Base-by-base conservation (phyloP, 2,113 vertebrate species). In the Pedionomus torquatus region DNA sequence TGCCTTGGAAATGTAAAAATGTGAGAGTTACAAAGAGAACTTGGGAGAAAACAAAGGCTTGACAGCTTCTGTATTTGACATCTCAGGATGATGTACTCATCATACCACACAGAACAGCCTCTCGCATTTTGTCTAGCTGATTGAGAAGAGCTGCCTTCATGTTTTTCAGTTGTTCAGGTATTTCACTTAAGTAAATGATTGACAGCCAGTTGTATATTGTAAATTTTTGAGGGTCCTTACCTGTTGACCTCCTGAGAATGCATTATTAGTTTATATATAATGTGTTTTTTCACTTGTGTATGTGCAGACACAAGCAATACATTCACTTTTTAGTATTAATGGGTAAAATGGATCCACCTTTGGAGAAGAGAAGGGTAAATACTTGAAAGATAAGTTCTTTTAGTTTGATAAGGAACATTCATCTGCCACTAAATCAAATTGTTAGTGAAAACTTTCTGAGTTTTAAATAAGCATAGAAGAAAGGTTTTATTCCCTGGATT, bases 111-210 rank as follows among this genome's bases (percentile, higher is more conserved):
- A 49, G 39, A 82, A 13, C 17, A 13, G 33, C 39, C 19, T 51
- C 10, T 61, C 0, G 0, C 5, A 1, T 74, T 51, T 83, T 49
- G 20, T 28, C 6, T 44, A 3, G 18, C n/a, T 15, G 18, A 12
- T 1, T 43, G 63, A 64, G 48, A 51, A 55, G 6, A 83, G 26
- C 48, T 74, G 14, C 15, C 24, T 28, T 76, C 25, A 20, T 12
- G 6, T 15, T 20, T 39, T 66, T 48, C 5, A 55, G 18, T 15
- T 70, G 28, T 52, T 69, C 10, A 17, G 31, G 24, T 37, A 3
- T 72, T 83, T 61, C 31, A 12, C 28, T 39, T 35, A 43, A n/a
- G 30, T 52, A 44, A 30, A 20, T 39, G 52, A 21, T 5, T 17
- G 41, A 28, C 41, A 86, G 54, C 18, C 33, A 41, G 18, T 57